Percentiles rank a stretch among this genome's conserved stretches.
phyloP scores from a whole-genome alignment of 2,888 invertebrate genomes.

The Caenorhabditis wallacei region DNA sequence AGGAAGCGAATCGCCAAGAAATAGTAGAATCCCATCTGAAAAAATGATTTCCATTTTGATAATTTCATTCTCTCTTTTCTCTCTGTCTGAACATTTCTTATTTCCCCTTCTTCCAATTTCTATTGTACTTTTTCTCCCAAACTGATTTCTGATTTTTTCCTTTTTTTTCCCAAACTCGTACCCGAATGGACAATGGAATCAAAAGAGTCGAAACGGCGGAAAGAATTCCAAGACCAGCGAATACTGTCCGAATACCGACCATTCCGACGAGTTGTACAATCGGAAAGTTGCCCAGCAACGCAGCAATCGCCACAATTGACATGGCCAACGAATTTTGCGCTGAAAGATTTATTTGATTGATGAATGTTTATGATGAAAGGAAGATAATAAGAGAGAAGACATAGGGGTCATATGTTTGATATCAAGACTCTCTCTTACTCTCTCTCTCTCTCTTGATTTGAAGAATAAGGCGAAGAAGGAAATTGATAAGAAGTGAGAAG shows the following conservation, averaged over 20 bases:
- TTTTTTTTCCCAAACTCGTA: constrained; percentile 29
- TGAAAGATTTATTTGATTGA: constrained; percentile 61
- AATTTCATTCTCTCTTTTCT: neutral
- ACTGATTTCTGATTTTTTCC: constrained; percentile 15
- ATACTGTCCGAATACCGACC: constrained; percentile 81
- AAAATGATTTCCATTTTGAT: constrained; percentile 1
- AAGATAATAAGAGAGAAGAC: constrained; percentile 19
- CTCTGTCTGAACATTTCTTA: neutral
- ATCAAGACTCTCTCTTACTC: neutral
- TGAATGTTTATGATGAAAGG: constrained; percentile 27
- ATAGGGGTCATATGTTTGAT: constrained; percentile 50
- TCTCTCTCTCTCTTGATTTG: no score
- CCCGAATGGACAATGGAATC: constrained; percentile 78
- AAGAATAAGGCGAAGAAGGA: neutral
- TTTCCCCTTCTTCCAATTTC: neutral
- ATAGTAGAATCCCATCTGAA: constrained; percentile 79
- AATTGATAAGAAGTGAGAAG: neutral
- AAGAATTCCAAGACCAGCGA: constrained; percentile 78
- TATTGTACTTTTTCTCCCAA: constrained; percentile 1
- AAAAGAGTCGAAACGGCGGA: constrained; percentile 78
- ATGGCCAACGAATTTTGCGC: constrained; percentile 75
- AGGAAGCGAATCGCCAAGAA: constrained; percentile 77
- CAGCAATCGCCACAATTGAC: constrained; percentile 80
- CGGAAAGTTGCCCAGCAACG: constrained; percentile 80
- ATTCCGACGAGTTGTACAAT: constrained; percentile 78